A percentile compares a stretch with the other conserved stretches of the same genome.
Conservation (phyloP, 2,888 invertebrate species). For the Dicroscelio sp. region DNA sequence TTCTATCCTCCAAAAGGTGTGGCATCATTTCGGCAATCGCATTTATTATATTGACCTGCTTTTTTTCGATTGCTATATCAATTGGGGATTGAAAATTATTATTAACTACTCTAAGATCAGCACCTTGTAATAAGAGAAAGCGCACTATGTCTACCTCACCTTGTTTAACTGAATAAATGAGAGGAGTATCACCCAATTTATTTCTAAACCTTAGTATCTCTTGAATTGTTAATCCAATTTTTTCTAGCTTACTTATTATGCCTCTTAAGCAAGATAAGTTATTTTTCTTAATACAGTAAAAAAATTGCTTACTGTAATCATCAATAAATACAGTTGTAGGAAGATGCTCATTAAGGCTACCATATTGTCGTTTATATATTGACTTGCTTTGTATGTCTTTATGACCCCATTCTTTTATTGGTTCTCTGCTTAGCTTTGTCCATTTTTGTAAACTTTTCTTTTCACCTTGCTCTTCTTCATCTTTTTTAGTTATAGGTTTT, state of each 20-base stretch:
- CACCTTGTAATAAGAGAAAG: constrained; percentile 67
- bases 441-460: constrained; percentile 64
- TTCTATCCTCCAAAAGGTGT: constrained; percentile 70
- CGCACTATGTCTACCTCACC: constrained; percentile 60
- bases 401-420: constrained; percentile 65
- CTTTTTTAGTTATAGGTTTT: constrained; percentile 66
- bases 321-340: constrained; percentile 67
- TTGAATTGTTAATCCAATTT: constrained; percentile 69
- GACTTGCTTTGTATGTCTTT: constrained; percentile 67
- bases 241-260: constrained; percentile 67
- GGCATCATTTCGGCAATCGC: constrained; percentile 72
- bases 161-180: constrained; percentile 70
- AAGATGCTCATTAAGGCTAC: constrained; percentile 68
- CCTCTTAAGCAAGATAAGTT: constrained; percentile 67
- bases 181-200: constrained; percentile 70
- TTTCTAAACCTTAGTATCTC: constrained; percentile 70
- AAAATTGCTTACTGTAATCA: constrained; percentile 70
- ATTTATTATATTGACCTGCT: constrained; percentile 72
- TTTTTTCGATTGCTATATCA: constrained; percentile 72
- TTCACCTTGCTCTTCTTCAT: constrained; percentile 66
- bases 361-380: constrained; percentile 68
- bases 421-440: constrained; percentile 66
- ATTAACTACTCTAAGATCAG: constrained; percentile 70
- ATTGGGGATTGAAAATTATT: constrained; percentile 71
- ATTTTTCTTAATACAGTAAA: constrained; percentile 66